phyloP scores from a whole-genome alignment of 2,797 vertebrate genomes.

The Typhlichthys eigenmanni region DNA sequence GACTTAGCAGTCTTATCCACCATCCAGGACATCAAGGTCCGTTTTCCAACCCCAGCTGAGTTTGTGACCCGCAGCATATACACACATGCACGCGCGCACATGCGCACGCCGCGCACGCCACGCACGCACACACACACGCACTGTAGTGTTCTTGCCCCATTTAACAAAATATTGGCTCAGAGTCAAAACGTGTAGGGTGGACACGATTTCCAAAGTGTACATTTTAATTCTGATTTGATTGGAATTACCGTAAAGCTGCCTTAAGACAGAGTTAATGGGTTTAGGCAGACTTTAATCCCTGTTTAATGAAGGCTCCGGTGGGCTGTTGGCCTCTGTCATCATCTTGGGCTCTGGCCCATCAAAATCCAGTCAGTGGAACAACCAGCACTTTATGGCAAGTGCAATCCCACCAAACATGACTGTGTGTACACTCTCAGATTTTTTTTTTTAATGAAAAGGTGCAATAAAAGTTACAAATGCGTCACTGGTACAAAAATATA shows the following conservation, averaged over 20 bases:
- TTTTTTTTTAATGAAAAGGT: not conserved
- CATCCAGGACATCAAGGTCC: slow-evolving; percentile 11
- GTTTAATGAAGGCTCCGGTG: slow-evolving; percentile 91
- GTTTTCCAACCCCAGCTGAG: too few relatives aligned
- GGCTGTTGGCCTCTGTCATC: slow-evolving; percentile 84
- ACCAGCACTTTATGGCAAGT: too few relatives aligned
- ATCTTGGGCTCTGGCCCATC: slow-evolving; percentile 74
- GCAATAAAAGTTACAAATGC: too few relatives aligned
- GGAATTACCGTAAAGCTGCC: slow-evolving; percentile 61
- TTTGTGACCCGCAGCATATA: not conserved
- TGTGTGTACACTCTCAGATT: too few relatives aligned
- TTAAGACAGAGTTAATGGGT: slow-evolving; percentile 71
- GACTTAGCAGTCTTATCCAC: slow-evolving; percentile 44
- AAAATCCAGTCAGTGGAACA: slow-evolving; percentile 68
- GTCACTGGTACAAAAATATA: too few relatives aligned
- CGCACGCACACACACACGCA: slow-evolving; percentile 12
- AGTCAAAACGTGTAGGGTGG: slow-evolving; percentile 31
- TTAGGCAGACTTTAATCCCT: slow-evolving; percentile 84
- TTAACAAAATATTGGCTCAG: slow-evolving; percentile 10
- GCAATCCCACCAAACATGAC: not conserved
- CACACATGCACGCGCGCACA: slow-evolving; percentile 1
- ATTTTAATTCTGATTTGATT: slow-evolving; percentile 74
- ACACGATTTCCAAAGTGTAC: slow-evolving; percentile 42
- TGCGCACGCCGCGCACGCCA: not conserved
- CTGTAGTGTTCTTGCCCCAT: not conserved